Evolutionary conservation across 2,888 invertebrate genomes (phyloP), one percentile per base, ranked within the genome.

Genomic region (Callosobruchus maculatus): DNA sequence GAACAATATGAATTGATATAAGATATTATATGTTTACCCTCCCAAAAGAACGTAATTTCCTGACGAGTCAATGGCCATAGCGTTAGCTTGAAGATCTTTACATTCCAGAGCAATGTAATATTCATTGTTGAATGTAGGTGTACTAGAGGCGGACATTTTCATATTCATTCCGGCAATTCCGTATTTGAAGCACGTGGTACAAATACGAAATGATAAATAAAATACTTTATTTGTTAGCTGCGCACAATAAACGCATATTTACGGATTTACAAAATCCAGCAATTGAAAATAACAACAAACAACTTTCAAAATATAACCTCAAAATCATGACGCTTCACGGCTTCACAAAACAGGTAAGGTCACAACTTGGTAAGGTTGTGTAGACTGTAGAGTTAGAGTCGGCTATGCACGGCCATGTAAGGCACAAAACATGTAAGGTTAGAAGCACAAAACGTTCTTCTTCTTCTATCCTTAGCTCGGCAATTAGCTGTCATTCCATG

Each of bases 61-160:
- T 4, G 94, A 92, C 84, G 92, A 93, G 87, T 96, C 95, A 67
- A 97, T 93, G 74, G 97, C 95, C 96, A 97, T 97, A 21, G 96
- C 94, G 83, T 94, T 97, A 3, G 97, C 97, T 90, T 97, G 91
- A 68, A 97, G 88, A 86, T 97, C 97, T 76, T 94, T 91, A 85
- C 95, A 95, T 84, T 97, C 97, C 84, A 91, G 89, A 72, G 92
- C 90, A 77, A 90, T 89, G 85, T 90, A 90, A 79, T 86, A 87
- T 82, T 92, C 92, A 68, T 75, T 77, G 70, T 75, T 79, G 74
- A 76, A 78, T 30, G 74, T 74, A 71, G 68, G 68, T 68, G 68
- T 20, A 68, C 13, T 49, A 21, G 73, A 72, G n/a, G 74, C 67
- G 0, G 75, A 74, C 74, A 75, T 76, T 71, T 68, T 74, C 20